Percentiles rank a stretch among this genome's conserved stretches.
Evolutionary conservation across 37 sponge, comb jelly and placozoan genomes (phyloP).

Genomic region (Beroe ovata): DNA sequence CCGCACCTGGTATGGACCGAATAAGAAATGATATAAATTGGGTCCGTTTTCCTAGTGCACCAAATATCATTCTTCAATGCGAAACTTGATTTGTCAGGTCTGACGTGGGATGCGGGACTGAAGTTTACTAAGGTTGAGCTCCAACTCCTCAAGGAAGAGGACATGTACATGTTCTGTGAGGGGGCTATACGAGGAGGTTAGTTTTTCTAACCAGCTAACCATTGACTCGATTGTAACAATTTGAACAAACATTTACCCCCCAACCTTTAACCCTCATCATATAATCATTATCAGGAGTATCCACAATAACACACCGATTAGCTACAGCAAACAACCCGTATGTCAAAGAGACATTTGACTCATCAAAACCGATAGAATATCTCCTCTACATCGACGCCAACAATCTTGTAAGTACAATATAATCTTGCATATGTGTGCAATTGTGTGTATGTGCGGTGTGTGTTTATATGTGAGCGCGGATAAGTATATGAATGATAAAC

Average conservation of each 20-base stretch:
- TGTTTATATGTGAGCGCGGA: too few relatives aligned
- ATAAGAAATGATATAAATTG: too few relatives aligned
- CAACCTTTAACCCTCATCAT: too few relatives aligned
- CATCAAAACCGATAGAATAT: not conserved
- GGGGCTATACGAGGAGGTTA: constrained; percentile 21
- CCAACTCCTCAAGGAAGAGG: not conserved
- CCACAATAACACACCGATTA: not conserved
- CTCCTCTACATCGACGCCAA: constrained; percentile 1
- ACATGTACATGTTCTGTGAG: constrained; percentile 41
- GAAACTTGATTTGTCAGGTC: not conserved
- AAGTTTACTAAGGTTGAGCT: constrained; percentile 2
- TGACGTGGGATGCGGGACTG: constrained; percentile 64
- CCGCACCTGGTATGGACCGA: not conserved
- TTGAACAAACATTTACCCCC: too few relatives aligned
- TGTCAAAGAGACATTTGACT: not conserved
- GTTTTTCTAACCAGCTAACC: not conserved
- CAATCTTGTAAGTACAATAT: constrained; percentile 14
- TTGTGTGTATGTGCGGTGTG: too few relatives aligned
- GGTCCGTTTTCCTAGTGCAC: too few relatives aligned
- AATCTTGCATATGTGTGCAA: too few relatives aligned
- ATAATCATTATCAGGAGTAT: not conserved
- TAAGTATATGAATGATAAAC: not conserved
- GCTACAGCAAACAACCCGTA: constrained; percentile 9
- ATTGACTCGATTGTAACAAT: not conserved
- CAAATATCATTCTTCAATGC: not conserved